Evolutionary conservation across 2,888 invertebrate species (phyloP).

Genomic region (Xestia ashworthii): DNA sequence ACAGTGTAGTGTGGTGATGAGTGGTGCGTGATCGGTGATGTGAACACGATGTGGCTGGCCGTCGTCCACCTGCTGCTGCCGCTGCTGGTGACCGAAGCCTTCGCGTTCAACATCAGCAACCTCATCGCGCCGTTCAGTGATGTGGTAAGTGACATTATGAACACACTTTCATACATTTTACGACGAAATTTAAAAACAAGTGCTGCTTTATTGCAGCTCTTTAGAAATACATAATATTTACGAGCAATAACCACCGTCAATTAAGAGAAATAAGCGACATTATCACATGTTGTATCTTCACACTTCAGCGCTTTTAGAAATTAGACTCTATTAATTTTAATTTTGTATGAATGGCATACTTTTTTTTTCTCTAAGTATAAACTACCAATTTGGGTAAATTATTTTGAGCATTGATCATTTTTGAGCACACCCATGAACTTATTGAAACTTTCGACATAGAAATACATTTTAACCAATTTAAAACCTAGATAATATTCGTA

Average conservation of each 20-base stretch:
- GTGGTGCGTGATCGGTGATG: slow-evolving; percentile 75
- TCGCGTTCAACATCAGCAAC: slow-evolving; percentile 80
- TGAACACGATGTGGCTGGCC: slow-evolving; percentile 83
- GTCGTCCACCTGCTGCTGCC: slow-evolving; percentile 82
- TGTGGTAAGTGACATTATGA: slow-evolving; percentile 76
- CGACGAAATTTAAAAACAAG: slow-evolving; percentile 28
- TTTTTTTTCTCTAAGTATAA: not conserved
- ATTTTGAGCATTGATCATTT: too few relatives aligned
- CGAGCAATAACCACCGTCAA: slow-evolving; percentile 33
- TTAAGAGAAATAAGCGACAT: slow-evolving; percentile 42
- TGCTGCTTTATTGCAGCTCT: slow-evolving; percentile 30
- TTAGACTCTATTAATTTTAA: slow-evolving; percentile 31
- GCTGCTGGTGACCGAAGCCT: slow-evolving; percentile 80
- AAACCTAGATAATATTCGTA: not conserved
- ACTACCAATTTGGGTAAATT: not conserved
- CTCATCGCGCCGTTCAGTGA: slow-evolving; percentile 71
- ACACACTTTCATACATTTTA: slow-evolving; percentile 40
- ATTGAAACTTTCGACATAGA: not conserved
- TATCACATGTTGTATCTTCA: slow-evolving; percentile 48
- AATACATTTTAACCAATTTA: not conserved
- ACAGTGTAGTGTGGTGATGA: slow-evolving; percentile 70
- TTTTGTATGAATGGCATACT: slow-evolving; percentile 6
- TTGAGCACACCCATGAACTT: not conserved
- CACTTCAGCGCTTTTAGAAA: slow-evolving; percentile 31
- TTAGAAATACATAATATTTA: slow-evolving; percentile 51